phyloP scores from a whole-genome alignment of 2,888 invertebrate species.

The Rhorus exstirpatorius region DNA sequence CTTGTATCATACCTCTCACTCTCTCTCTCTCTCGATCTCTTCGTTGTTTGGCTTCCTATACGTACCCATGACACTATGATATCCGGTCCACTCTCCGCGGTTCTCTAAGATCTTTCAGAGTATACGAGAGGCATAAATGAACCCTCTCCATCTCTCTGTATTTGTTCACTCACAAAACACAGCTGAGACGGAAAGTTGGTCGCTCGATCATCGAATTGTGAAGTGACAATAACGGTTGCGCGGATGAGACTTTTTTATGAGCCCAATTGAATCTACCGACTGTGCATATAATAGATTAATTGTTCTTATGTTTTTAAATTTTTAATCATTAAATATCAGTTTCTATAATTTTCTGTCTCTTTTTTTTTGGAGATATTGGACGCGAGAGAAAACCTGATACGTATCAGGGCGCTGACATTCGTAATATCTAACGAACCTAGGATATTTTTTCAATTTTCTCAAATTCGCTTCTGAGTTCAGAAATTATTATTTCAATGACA shows the following conservation, averaged over 20 bases:
- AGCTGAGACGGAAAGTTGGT: conserved; percentile 19
- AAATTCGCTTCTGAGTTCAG: too few species aligned
- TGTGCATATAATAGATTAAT: too few species aligned
- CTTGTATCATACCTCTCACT: conserved; percentile 36
- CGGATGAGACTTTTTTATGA: conserved; percentile 28
- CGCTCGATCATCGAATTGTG: conserved; percentile 13
- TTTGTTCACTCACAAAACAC: conserved; percentile 5
- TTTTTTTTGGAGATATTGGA: too few species aligned
- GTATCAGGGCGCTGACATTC: too few species aligned
- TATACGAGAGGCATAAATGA: conserved; percentile 27
- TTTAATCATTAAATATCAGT: too few species aligned
- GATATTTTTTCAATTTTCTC: too few species aligned
- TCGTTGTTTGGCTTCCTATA: conserved; percentile 36
- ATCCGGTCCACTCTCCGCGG: conserved; percentile 58
- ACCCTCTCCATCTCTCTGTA: conserved; percentile 22
- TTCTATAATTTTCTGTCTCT: too few species aligned
- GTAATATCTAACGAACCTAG: too few species aligned
- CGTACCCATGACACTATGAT: conserved; percentile 58
- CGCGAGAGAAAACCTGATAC: too few species aligned
- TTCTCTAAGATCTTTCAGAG: conserved; percentile 38
- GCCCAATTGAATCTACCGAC: conserved; percentile 32
- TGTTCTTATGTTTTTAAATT: too few species aligned
- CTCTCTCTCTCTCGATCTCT: not conserved
- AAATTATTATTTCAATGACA: too few species aligned
- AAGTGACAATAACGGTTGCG: conserved; percentile 26